Evolutionary conservation across 2,113 vertebrate genomes (phyloP).

Genomic region (Leiothrix lutea): DNA sequence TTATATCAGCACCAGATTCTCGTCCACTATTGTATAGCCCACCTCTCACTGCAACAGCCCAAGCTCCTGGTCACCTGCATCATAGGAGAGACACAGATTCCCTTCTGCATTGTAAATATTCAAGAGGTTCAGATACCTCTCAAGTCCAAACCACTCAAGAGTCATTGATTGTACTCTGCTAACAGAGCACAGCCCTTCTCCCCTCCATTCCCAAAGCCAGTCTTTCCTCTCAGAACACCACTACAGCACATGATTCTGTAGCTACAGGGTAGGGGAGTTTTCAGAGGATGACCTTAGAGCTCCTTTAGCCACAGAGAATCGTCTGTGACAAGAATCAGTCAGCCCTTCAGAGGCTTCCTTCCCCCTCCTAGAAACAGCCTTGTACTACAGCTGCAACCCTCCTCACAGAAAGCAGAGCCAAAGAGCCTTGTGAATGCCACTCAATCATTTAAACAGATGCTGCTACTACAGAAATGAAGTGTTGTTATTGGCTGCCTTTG

Average conservation of each 20-base stretch:
- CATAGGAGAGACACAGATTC: not conserved
- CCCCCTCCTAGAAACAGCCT: not conserved
- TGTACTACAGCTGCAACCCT: not conserved
- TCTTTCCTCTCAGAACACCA: not conserved
- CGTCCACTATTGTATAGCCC: not conserved
- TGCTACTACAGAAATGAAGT: not conserved
- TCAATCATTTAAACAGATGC: slow-evolving; percentile 11
- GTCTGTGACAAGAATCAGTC: not conserved
- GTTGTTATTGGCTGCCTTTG: not conserved
- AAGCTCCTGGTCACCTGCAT: not conserved
- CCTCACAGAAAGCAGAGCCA: not conserved
- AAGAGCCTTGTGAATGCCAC: not conserved
- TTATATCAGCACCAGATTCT: not conserved
- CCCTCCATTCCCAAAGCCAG: not conserved
- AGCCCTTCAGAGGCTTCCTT: not conserved
- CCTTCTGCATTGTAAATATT: not conserved
- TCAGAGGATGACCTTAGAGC: not conserved
- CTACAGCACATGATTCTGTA: not conserved
- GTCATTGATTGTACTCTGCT: not conserved
- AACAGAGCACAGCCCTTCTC: not conserved
- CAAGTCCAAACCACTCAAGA: not conserved
- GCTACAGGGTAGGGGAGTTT: not conserved
- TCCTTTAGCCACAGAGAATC: not conserved
- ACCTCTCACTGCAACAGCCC: not conserved
- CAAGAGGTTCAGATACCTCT: not conserved